phyloP scores from a whole-genome alignment of 2,113 vertebrate genomes.

The Aix galericulata region DNA sequence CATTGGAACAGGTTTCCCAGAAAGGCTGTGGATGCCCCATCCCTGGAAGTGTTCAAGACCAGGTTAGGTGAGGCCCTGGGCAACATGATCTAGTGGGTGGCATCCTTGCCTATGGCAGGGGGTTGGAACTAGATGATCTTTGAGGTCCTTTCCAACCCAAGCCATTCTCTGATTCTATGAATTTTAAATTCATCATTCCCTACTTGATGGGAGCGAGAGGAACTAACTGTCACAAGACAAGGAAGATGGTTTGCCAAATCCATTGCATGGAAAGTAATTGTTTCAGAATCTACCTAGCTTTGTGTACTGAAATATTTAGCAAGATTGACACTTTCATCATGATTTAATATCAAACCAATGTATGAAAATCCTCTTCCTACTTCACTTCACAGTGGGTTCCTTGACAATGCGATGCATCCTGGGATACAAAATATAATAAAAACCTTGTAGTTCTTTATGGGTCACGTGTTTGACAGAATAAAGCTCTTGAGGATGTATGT shows the following conservation, averaged over 20 bases:
- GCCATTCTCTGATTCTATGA: too few relatives aligned
- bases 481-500: neutral
- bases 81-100: too few relatives aligned
- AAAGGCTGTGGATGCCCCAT: too few relatives aligned
- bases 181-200: neutral
- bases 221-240: neutral
- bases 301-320: neutral
- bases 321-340: neutral
- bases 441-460: neutral
- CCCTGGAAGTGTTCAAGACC: too few relatives aligned
- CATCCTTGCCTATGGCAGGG: too few relatives aligned
- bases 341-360: neutral
- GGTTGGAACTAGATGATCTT: too few relatives aligned
- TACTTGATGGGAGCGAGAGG: neutral
- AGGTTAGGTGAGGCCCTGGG: too few relatives aligned
- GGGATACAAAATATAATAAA: neutral
- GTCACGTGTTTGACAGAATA: neutral
- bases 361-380: neutral
- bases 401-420: neutral
- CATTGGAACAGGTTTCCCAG: too few relatives aligned
- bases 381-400: neutral
- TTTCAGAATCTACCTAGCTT: neutral
- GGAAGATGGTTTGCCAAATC: neutral
- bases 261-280: neutral
- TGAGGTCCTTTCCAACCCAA: too few relatives aligned